phyloP scores from a whole-genome alignment of 2,888 invertebrate genomes.

The Epistrophella euchroma region DNA sequence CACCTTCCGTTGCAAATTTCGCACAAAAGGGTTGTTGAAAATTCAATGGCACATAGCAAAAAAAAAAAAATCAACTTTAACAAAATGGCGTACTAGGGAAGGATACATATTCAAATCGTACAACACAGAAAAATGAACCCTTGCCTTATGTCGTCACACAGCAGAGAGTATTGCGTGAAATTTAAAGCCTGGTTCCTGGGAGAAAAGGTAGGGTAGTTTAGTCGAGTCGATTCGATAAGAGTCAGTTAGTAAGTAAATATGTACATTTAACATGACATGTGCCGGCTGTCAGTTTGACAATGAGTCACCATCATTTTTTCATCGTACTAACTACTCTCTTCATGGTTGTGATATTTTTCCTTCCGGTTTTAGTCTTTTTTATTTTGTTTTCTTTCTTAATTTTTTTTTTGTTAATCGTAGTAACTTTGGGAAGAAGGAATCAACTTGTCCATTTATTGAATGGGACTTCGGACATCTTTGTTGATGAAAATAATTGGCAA shows the following conservation, averaged over 20 bases:
- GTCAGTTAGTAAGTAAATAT: constrained; percentile 20
- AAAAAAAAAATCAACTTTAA: not conserved
- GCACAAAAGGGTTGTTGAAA: constrained; percentile 63
- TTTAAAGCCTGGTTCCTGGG: not conserved
- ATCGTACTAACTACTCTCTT: not conserved
- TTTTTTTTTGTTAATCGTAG: not conserved
- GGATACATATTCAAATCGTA: constrained; percentile 21
- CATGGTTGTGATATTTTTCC: constrained; percentile 11
- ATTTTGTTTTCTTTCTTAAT: constrained; percentile 12
- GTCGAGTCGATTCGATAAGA: not conserved
- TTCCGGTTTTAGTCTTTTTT: constrained; percentile 27
- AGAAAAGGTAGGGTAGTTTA: not conserved
- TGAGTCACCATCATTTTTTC: constrained; percentile 23
- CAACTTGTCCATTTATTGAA: too few relatives aligned
- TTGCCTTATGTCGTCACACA: not conserved
- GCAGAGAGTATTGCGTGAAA: not conserved
- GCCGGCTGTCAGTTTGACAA: constrained; percentile 42
- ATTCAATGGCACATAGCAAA: constrained; percentile 17
- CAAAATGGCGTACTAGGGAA: constrained; percentile 35
- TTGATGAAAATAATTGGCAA: constrained; percentile 12
- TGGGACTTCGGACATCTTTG: not conserved
- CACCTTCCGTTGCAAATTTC: constrained; percentile 65
- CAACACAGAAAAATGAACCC: constrained; percentile 23
- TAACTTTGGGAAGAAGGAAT: too few relatives aligned
- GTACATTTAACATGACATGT: constrained; percentile 20